Percentiles rank a stretch among this genome's conserved stretches.
phyloP scores from a whole-genome alignment of 2,113 vertebrate species.

The Rhabdornis inornatus region DNA sequence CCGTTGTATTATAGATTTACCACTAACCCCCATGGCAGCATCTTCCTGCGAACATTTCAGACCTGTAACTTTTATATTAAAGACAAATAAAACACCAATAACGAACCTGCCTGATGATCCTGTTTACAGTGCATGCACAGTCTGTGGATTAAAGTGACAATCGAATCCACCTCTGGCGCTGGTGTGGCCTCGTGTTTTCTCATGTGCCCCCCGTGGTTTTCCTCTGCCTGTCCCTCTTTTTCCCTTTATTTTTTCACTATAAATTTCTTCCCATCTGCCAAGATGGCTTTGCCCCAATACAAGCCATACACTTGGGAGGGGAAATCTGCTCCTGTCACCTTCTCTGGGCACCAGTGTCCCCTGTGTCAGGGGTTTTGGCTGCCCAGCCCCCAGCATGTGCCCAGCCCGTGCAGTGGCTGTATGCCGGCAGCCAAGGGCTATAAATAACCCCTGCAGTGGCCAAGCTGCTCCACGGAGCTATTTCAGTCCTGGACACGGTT shows the following conservation, averaged over 20 bases:
- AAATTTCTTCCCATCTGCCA: neutral
- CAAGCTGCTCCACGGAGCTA: neutral
- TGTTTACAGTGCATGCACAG: slow-evolving; percentile 52
- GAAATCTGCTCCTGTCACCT: neutral
- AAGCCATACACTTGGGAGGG: neutral
- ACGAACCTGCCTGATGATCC: slow-evolving; percentile 5
- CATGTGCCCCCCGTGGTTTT: neutral
- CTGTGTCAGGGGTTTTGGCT: accelerated
- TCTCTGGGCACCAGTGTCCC: neutral
- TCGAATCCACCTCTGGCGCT: neutral
- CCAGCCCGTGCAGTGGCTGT: neutral
- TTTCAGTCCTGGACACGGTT: neutral
- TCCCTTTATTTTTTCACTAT: neutral
- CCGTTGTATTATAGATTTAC: slow-evolving; percentile 11
- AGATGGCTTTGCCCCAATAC: accelerated
- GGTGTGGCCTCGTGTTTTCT: slow-evolving; percentile 39
- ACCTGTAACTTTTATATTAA: slow-evolving; percentile 73
- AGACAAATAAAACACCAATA: slow-evolving; percentile 65
- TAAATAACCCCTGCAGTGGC: neutral
- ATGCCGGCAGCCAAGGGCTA: neutral
- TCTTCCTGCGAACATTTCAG: slow-evolving; percentile 61
- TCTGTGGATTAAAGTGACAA: slow-evolving; percentile 62
- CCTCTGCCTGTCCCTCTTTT: neutral
- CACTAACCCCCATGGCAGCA: neutral
- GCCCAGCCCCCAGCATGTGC: neutral